Percentiles rank a stretch among this genome's conserved stretches.
Evolutionary conservation across 37 sponge, comb jelly and placozoan species (phyloP).

Genomic region (Lycopodina hypogea): DNA sequence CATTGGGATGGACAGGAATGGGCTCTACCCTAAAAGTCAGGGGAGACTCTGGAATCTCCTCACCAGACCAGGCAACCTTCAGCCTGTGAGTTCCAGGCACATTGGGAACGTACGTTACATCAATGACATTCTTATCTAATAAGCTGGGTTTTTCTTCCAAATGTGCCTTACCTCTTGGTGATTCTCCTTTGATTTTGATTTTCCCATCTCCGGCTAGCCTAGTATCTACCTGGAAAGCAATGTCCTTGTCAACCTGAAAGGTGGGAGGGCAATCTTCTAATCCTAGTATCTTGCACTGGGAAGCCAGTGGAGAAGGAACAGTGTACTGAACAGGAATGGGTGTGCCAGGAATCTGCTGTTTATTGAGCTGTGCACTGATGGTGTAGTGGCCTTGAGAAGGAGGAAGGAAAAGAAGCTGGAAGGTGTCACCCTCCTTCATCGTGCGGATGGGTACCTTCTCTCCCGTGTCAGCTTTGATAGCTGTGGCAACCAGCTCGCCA

Average conservation of each 20-base stretch:
- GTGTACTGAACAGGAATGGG: constrained; percentile 45
- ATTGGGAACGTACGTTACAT: constrained; percentile 56
- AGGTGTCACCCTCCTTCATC: constrained; percentile 11
- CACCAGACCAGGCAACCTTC: constrained; percentile 47
- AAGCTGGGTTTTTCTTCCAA: not conserved
- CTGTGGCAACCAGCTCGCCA: constrained; percentile 12
- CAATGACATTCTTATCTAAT: constrained; percentile 18
- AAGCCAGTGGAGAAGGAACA: constrained; percentile 22
- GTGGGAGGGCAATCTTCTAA: constrained; percentile 30
- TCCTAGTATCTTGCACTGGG: constrained; percentile 43
- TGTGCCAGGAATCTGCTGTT: constrained; percentile 36
- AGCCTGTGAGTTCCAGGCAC: constrained; percentile 56
- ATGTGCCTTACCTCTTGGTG: constrained; percentile 24
- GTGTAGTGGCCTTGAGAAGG: constrained; percentile 29
- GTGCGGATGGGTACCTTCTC: not conserved
- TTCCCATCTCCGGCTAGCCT: constrained; percentile 72
- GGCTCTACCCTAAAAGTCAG: constrained; percentile 39
- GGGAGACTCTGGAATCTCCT: constrained; percentile 55
- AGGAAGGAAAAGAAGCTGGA: constrained; percentile 47
- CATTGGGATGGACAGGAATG: constrained; percentile 22
- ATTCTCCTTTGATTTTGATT: constrained; percentile 14
- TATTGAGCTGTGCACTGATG: constrained; percentile 30
- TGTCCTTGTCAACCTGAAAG: constrained; percentile 27
- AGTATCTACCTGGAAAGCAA: constrained; percentile 49
- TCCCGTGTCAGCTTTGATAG: not conserved